Base-by-base conservation (phyloP, 2,888 invertebrate species). In the Platycheirus albimanus region DNA sequence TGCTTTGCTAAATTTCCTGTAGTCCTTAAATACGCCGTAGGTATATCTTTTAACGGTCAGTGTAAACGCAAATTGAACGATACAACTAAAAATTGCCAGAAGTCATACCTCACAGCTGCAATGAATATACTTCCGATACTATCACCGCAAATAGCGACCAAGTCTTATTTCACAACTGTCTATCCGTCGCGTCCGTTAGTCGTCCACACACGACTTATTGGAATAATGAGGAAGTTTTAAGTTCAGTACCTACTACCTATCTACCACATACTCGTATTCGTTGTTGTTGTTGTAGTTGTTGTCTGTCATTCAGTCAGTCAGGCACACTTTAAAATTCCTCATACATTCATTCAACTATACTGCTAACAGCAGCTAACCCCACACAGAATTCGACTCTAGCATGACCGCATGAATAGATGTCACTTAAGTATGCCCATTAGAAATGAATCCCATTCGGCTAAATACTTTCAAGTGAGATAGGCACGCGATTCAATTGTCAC, bases 401-500 rank as follows among this genome's bases (percentile, higher is more conserved):
- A 83, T 83, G 78, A 78, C 83, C 56, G 64, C 72, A 74, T 69
- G 83, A 78, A 83, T 83, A 78, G 78, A 83, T 83, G 78, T 78
- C 83, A 83, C 83, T 83, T 83, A 83, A 83, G 64, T 83, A 69
- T 78, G 72, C 38, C 83, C 83, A 83, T 83, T 83, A 67, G 67
- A 69, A 78, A 83, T 83, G 78, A 83, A 83, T 77, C 83, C 78
- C 83, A 83, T 83, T 83, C 83, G 83, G 83, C 83, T 83, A 83
- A 83, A 83, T 77, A 78, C 83, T 78, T 78, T 87, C 88, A 89
- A 89, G 87, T 89, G 87, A 88, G 88, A 88, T 88, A 86, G 88
- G 89, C 89, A 89, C 89, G 89, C 89, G 89, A 89, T 89, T 89
- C 89, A 89, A 89, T 89, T 89, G 88, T 86, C 77, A 64, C 78